phyloP scores from a whole-genome alignment of 2,888 invertebrate species.

The Lithodes maja region DNA sequence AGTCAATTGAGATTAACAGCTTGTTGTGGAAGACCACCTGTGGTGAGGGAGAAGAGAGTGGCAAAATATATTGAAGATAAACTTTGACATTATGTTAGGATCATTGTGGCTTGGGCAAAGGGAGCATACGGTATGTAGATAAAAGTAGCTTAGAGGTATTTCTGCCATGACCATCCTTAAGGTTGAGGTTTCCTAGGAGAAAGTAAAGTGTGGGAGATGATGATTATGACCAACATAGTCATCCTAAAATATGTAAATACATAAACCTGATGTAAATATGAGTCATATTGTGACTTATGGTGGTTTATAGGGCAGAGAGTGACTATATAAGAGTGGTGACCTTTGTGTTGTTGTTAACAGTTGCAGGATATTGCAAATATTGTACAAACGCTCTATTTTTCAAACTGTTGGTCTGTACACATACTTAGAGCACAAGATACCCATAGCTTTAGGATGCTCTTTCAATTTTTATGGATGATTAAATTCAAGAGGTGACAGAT shows the following conservation, averaged over 20 bases:
- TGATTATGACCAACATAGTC: background rate
- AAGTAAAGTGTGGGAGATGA: background rate
- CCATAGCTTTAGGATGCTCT: background rate
- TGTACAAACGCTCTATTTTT: conserved; percentile 1
- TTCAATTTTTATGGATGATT: background rate
- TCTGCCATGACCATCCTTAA: too few relatives aligned
- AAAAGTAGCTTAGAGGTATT: too few relatives aligned
- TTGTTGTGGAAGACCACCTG: too few relatives aligned
- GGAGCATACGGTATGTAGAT: too few relatives aligned
- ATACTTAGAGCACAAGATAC: conserved; percentile 7
- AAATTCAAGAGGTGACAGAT: background rate
- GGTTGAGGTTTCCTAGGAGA: background rate
- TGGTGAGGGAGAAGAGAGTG: too few relatives aligned
- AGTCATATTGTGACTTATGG: background rate
- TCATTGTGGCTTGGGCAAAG: too few relatives aligned
- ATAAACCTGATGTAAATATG: too few relatives aligned
- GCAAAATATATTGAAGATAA: too few relatives aligned
- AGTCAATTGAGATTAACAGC: too few relatives aligned
- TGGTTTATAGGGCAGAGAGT: background rate
- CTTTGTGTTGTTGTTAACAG: background rate
- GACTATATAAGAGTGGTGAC: background rate
- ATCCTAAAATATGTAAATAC: too few relatives aligned
- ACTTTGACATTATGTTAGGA: too few relatives aligned
- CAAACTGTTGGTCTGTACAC: background rate
- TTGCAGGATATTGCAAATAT: conserved; percentile 1